Percentiles rank a stretch among this genome's conserved stretches.
phyloP scores from a whole-genome alignment of 2,888 invertebrate species.

The Sarcophaga caerulescens region DNA sequence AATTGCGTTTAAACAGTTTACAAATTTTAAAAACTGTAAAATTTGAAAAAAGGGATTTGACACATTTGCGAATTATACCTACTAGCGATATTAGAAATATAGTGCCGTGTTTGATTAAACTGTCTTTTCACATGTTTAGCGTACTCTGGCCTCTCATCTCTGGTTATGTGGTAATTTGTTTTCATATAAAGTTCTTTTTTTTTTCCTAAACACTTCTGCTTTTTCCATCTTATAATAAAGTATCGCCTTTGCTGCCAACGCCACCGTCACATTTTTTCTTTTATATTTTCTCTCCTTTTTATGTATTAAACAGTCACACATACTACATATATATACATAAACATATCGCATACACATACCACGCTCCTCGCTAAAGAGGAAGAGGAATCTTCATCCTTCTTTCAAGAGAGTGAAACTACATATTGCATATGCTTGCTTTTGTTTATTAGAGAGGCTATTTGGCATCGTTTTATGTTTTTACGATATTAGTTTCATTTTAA shows the following conservation, averaged over 20 bases:
- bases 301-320: no score
- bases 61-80: no score
- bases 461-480: slow-evolving; percentile 21
- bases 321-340: no score
- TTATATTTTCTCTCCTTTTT: no score
- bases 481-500: slow-evolving; percentile 56
- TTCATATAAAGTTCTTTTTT: slow-evolving; percentile 1
- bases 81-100: no score
- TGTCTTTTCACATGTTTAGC: no score
- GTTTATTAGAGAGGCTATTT: slow-evolving; percentile 45
- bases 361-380: not conserved
- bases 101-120: no score
- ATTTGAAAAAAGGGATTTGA: no score
- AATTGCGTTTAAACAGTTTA: no score
- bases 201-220: slow-evolving; percentile 28
- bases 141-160: no score
- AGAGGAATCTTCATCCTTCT: not conserved
- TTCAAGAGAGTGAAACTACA: no score
- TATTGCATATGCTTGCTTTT: not conserved
- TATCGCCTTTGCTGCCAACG: slow-evolving; percentile 18
- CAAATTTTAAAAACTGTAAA: no score
- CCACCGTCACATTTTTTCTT: slow-evolving; percentile 28
- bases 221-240: not conserved
- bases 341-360: not conserved
- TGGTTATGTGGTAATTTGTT: not conserved